Conservation (phyloP, 2,113 vertebrate species). For the Phalacrocorax pelagicus region DNA sequence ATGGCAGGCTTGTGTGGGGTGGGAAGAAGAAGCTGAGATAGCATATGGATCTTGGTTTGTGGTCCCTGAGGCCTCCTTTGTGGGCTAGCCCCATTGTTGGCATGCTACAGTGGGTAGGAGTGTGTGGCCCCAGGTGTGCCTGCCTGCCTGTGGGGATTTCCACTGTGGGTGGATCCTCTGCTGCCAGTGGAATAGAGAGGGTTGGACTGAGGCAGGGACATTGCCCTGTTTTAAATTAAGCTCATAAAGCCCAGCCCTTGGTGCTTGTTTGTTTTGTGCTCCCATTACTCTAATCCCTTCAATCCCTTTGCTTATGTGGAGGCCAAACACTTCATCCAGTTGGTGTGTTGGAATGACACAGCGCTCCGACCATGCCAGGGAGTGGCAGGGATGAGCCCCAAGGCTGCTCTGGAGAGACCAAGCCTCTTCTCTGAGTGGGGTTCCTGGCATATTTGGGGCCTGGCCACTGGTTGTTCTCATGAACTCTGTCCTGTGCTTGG, state of each 20-base stretch:
- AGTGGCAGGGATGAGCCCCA: neutral
- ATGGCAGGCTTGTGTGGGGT: neutral
- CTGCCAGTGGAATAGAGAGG: neutral
- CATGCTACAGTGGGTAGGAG: neutral
- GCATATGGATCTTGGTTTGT: neutral
- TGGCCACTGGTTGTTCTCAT: neutral
- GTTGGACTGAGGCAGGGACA: neutral
- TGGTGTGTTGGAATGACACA: neutral
- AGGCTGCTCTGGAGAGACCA: neutral
- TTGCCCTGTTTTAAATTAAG: conserved; percentile 8
- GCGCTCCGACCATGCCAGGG: fast-evolving
- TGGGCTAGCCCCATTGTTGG: neutral
- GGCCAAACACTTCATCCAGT: neutral
- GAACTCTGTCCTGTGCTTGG: neutral
- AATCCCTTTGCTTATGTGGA: neutral
- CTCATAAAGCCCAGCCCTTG: neutral
- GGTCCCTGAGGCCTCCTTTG: neutral
- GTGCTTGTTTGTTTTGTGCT: conserved; percentile 37
- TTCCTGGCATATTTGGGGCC: neutral
- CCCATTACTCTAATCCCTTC: conserved; percentile 29
- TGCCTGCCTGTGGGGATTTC: neutral
- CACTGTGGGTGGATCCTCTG: neutral
- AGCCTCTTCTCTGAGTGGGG: neutral
- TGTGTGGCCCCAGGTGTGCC: fast-evolving
- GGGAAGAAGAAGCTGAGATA: neutral